Evolutionary conservation across 2,797 vertebrate species (phyloP).

Genomic region (Ctenopoma kingsleyae): DNA sequence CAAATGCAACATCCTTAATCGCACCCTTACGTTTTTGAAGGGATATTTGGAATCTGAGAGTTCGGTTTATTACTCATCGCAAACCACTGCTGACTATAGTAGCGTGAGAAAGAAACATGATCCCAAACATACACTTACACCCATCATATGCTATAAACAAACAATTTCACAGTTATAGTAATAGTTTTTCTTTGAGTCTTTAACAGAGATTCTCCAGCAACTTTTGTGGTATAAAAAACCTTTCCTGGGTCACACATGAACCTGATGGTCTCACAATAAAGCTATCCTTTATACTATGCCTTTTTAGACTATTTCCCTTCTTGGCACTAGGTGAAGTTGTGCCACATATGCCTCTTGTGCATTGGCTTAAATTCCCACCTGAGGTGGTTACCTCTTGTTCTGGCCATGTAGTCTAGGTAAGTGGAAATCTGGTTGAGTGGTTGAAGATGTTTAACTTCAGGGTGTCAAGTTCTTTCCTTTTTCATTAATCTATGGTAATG

Average conservation of each 20-base stretch:
- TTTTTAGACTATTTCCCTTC: neutral
- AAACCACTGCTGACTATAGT: neutral
- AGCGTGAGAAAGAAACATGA: neutral
- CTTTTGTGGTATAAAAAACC: neutral
- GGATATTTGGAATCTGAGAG: neutral
- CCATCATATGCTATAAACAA: neutral
- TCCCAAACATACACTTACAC: neutral
- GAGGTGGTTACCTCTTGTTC: conserved; percentile 4
- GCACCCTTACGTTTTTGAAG: neutral
- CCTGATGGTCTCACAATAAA: neutral
- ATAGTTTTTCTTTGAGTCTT: too few relatives aligned
- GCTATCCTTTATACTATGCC: too few relatives aligned
- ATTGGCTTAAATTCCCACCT: neutral
- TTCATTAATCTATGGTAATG: neutral
- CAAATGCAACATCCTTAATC: neutral
- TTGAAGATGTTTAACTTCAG: conserved; percentile 14
- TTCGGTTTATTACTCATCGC: neutral
- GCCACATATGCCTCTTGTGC: neutral
- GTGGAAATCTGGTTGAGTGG: conserved; percentile 37
- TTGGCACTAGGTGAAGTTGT: neutral
- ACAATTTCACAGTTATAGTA: neutral
- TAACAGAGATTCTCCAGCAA: neutral
- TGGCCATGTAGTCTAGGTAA: conserved; percentile 14
- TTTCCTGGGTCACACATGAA: neutral
- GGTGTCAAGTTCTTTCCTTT: conserved; percentile 21